Percentiles rank a stretch among this genome's conserved stretches.
These are phyloP conservation scores for Fistularia commersonii DNA, from an alignment of 2,797 vertebrate genomes.

Conservation along the genomic window DNA sequence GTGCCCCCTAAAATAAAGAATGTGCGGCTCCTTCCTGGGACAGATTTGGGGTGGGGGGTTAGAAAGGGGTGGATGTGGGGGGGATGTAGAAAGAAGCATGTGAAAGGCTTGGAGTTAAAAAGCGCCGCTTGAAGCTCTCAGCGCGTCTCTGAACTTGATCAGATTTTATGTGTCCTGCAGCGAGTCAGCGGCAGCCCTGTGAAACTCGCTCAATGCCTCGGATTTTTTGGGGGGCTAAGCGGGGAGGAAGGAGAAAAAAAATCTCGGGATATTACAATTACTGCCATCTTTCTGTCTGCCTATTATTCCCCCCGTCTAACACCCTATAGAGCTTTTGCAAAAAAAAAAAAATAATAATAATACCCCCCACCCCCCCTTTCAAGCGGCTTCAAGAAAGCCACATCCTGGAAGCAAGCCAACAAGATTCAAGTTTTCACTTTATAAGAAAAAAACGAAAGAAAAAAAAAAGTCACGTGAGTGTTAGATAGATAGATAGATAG, in stretches of 20 bases:
- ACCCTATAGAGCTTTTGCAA: constrained; percentile 77
- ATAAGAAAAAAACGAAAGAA: constrained; percentile 44
- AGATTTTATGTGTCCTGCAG: constrained; percentile 94
- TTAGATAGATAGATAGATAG: constrained; percentile 33
- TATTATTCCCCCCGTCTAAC: constrained; percentile 78
- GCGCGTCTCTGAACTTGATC: constrained; percentile 96
- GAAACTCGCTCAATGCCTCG: constrained; percentile 83
- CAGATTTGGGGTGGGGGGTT: constrained; percentile 71
- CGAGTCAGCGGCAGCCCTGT: constrained; percentile 84
- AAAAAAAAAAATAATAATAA: constrained; percentile 47
- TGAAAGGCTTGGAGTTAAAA: constrained; percentile 87
- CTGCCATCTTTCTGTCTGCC: constrained; percentile 81
- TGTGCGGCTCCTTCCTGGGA: constrained; percentile 81
- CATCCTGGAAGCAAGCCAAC: constrained; percentile 64
- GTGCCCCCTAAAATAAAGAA: constrained; percentile 83
- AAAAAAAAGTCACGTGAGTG: constrained; percentile 20
- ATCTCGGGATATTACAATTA: constrained; percentile 84
- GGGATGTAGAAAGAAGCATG: constrained; percentile 65
- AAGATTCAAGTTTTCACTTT: constrained; percentile 58
- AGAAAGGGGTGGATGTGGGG: constrained; percentile 40
- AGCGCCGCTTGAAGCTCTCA: constrained; percentile 91
- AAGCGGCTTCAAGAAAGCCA: constrained; percentile 61
- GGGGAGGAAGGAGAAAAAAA: constrained; percentile 66
- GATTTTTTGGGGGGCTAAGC: constrained; percentile 70
- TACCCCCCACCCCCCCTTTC: constrained; percentile 35